Evolutionary conservation across 2,113 vertebrate genomes (phyloP).

Genomic region (Nyctereutes procyonoides): DNA sequence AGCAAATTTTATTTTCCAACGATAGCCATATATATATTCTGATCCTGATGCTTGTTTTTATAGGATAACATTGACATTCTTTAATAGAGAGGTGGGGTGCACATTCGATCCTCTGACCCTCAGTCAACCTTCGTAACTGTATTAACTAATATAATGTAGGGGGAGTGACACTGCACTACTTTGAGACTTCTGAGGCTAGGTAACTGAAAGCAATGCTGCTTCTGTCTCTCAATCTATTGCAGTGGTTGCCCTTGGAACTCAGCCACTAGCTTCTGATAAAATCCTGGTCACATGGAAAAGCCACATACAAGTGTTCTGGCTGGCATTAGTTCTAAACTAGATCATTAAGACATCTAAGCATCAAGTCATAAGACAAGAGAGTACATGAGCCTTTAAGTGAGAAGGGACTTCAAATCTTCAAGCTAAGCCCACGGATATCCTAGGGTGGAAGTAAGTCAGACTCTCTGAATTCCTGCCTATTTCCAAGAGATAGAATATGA

Average conservation of each 20-base stretch:
- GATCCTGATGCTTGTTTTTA: neutral
- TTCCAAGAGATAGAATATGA: neutral
- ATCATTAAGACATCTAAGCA: neutral
- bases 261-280: neutral
- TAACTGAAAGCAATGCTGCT: neutral
- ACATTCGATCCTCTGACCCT: neutral
- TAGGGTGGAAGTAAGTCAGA: neutral
- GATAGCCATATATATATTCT: neutral
- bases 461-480: neutral
- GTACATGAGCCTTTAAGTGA: neutral
- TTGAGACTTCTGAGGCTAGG: neutral
- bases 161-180: neutral
- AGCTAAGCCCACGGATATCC: neutral
- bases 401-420: neutral
- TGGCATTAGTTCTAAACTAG: neutral
- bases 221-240: neutral
- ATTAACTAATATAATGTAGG: neutral
- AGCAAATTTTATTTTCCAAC: neutral
- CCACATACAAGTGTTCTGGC: neutral
- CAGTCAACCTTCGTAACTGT: neutral
- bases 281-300: neutral
- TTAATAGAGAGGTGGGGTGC: neutral
- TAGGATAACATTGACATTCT: neutral
- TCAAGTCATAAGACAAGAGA: neutral
- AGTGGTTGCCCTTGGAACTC: neutral